A percentile compares a stretch with the other conserved stretches of the same genome.
Evolutionary conservation across 2,113 vertebrate genomes (phyloP).

Genomic region (Podilymbus podiceps): DNA sequence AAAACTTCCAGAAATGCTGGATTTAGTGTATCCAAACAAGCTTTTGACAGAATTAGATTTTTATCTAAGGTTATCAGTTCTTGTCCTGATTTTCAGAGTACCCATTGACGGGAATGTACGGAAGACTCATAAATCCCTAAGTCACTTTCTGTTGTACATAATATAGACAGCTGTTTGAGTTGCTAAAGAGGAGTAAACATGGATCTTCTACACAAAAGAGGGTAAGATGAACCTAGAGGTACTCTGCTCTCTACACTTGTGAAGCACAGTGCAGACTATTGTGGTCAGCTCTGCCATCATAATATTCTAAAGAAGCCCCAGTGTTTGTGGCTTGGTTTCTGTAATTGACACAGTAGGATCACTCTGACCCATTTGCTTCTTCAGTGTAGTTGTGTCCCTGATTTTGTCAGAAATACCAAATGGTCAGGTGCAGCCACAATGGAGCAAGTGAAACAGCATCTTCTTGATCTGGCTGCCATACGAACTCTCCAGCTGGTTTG

Average conservation of each 20-base stretch:
- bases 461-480: not conserved
- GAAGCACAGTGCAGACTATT: not conserved
- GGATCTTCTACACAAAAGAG: not conserved
- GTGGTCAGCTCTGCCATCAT: not conserved
- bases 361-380: not conserved
- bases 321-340: accelerated
- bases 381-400: not conserved
- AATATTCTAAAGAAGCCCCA: not conserved
- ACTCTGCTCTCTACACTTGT: not conserved
- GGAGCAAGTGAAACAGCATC: not conserved
- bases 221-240: not conserved
- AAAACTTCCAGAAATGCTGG: not conserved
- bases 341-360: not conserved
- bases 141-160: not conserved
- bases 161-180: not conserved
- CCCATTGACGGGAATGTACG: not conserved
- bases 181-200: not conserved
- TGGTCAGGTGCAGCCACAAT: not conserved
- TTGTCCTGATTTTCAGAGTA: not conserved
- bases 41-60: not conserved
- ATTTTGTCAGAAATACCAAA: not conserved
- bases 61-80: not conserved
- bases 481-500: not conserved
- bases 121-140: not conserved
- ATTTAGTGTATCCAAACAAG: not conserved